Percentiles rank a stretch among this genome's conserved stretches.
These are phyloP conservation scores for Hybos culiciformis DNA, from an alignment of 2,888 invertebrate species.

Conservation along the genomic window DNA sequence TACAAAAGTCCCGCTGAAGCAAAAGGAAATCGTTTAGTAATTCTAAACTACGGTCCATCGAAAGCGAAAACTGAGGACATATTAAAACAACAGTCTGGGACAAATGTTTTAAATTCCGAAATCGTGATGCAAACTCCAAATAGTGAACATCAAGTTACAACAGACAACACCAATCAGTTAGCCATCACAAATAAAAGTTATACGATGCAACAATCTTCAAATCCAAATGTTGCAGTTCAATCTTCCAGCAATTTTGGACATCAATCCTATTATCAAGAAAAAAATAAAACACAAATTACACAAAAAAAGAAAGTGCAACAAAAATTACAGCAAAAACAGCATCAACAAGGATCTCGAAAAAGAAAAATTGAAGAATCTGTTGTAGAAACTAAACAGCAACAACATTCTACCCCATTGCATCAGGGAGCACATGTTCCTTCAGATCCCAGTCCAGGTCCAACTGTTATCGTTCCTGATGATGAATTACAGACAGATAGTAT, in stretches of 20 bases:
- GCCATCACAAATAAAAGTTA: not conserved
- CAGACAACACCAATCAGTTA: not conserved
- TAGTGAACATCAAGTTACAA: not conserved
- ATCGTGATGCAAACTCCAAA: not conserved
- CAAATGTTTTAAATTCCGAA: not conserved
- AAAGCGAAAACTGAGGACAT: too few species aligned
- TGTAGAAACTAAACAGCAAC: conserved; percentile 22
- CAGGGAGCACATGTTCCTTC: too few species aligned
- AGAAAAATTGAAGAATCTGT: not conserved
- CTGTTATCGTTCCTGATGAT: not conserved
- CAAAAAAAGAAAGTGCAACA: conserved; percentile 19
- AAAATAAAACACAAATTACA: not conserved
- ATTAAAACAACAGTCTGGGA: too few species aligned
- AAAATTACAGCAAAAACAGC: not conserved
- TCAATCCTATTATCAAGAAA: too few species aligned
- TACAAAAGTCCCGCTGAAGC: too few species aligned
- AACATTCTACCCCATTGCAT: not conserved
- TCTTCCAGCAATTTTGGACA: too few species aligned
- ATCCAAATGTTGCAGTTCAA: conserved; percentile 27
- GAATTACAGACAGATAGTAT: conserved; percentile 28
- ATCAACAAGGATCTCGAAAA: not conserved
- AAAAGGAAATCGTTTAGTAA: too few species aligned
- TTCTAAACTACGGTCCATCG: too few species aligned
- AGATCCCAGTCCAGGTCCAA: too few species aligned
- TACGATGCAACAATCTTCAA: conserved; percentile 23